Percentiles rank a stretch among this genome's conserved stretches.
These are phyloP conservation scores for Pterocles orientalis DNA, from an alignment of 2,113 vertebrate genomes.

Conservation along the genomic window DNA sequence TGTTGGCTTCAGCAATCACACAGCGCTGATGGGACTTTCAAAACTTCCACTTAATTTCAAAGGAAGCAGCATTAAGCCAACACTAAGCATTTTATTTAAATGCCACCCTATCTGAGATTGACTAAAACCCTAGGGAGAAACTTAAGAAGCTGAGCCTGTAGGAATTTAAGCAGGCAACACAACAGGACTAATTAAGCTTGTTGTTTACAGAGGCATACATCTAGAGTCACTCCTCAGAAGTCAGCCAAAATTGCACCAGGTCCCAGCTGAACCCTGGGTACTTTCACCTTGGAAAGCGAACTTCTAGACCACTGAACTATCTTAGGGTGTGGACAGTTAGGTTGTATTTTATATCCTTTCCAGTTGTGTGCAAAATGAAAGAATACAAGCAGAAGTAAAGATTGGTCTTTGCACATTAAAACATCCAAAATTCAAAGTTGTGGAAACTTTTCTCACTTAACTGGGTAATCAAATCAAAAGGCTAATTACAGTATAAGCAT, in stretches of 20 bases:
- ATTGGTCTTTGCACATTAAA: background rate
- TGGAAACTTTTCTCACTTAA: background rate
- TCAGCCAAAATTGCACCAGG: background rate
- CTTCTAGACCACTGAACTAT: background rate
- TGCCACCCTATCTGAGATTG: background rate
- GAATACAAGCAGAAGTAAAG: background rate
- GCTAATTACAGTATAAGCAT: background rate
- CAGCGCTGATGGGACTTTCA: background rate
- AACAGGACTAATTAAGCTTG: background rate
- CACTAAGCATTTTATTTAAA: background rate
- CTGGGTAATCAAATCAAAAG: background rate
- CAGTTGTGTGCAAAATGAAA: background rate
- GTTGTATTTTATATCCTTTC: rapidly evolving
- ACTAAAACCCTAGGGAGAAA: background rate
- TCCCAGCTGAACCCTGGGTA: background rate
- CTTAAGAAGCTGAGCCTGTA: background rate
- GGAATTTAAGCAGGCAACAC: background rate
- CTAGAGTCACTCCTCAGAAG: background rate
- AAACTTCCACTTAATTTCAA: background rate
- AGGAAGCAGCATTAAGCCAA: background rate
- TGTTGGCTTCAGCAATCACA: background rate
- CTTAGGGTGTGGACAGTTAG: background rate
- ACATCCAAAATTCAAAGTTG: background rate
- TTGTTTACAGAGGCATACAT: background rate
- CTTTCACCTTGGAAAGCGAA: background rate